Evolutionary conservation across 2,113 vertebrate species (phyloP).

Genomic region (Eudyptes chrysolophus): DNA sequence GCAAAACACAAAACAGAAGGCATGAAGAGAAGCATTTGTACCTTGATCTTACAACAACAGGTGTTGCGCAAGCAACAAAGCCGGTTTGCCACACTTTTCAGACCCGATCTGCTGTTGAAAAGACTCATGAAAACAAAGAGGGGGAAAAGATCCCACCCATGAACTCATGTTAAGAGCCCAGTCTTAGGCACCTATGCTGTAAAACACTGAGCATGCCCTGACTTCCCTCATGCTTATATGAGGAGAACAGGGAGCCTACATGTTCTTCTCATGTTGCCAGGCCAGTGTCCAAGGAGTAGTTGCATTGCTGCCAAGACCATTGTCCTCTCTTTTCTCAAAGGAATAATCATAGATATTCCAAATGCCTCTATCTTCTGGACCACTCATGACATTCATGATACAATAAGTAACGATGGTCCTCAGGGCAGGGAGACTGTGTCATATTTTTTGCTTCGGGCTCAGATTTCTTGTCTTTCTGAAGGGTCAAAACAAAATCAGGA

Average conservation of each 20-base stretch:
- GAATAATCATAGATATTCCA: background rate
- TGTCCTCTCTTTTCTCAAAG: background rate
- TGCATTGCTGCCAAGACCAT: background rate
- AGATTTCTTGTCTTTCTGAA: background rate
- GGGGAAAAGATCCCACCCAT: background rate
- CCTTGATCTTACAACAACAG: background rate
- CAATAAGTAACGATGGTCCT: background rate
- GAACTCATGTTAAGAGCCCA: background rate
- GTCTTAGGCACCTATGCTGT: accelerated
- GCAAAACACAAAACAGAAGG: background rate
- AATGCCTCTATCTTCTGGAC: background rate
- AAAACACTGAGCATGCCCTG: background rate
- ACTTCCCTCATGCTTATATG: background rate
- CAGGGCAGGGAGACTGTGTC: background rate
- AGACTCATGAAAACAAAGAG: background rate
- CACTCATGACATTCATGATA: background rate
- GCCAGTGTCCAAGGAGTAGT: background rate
- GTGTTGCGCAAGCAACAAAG: background rate
- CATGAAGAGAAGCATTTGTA: background rate
- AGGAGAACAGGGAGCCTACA: background rate
- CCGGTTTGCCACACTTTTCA: background rate
- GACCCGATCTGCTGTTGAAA: background rate
- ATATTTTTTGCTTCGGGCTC: background rate
- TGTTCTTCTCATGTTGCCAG: background rate
- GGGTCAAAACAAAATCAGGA: background rate